Conservation (phyloP, 2,888 invertebrate species). For the Athalia cordata region DNA sequence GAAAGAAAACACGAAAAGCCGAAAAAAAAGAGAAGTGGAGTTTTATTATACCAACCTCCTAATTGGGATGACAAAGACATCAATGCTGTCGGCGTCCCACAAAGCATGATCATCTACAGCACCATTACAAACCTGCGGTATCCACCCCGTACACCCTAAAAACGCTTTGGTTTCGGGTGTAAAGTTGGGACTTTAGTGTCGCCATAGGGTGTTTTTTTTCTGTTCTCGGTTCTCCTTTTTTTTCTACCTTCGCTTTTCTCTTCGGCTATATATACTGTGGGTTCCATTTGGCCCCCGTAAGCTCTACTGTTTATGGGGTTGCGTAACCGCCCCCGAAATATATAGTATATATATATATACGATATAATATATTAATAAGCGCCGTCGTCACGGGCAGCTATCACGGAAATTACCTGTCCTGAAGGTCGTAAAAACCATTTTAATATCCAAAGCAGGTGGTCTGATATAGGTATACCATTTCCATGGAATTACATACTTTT, state of each 20-base stretch:
- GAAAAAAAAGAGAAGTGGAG: slow-evolving; percentile 44
- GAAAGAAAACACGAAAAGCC: slow-evolving; percentile 5
- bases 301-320: slow-evolving; percentile 66
- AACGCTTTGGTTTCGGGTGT: slow-evolving; percentile 69
- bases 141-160: neutral
- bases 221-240: slow-evolving; percentile 23
- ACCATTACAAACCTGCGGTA: too few species aligned
- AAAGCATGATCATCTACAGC: slow-evolving; percentile 57
- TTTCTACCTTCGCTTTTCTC: neutral
- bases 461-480: neutral
- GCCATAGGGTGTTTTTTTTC: slow-evolving; percentile 56
- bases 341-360: slow-evolving; percentile 50
- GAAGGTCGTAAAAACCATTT: slow-evolving; percentile 42
- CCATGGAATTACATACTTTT: slow-evolving; percentile 2
- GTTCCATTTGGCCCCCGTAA: slow-evolving; percentile 53
- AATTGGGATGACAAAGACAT: slow-evolving; percentile 73
- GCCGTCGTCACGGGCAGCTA: slow-evolving; percentile 43
- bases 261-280: too few species aligned
- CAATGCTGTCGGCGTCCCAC: slow-evolving; percentile 66
- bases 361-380: slow-evolving; percentile 61
- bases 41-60: slow-evolving; percentile 66
- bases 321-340: slow-evolving; percentile 67
- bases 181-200: slow-evolving; percentile 72
- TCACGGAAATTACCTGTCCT: slow-evolving; percentile 45
- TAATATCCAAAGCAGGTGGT: slow-evolving; percentile 44